Conservation (phyloP, 1,140 invertebrate genomes). For the Polypedilum pembai region DNA sequence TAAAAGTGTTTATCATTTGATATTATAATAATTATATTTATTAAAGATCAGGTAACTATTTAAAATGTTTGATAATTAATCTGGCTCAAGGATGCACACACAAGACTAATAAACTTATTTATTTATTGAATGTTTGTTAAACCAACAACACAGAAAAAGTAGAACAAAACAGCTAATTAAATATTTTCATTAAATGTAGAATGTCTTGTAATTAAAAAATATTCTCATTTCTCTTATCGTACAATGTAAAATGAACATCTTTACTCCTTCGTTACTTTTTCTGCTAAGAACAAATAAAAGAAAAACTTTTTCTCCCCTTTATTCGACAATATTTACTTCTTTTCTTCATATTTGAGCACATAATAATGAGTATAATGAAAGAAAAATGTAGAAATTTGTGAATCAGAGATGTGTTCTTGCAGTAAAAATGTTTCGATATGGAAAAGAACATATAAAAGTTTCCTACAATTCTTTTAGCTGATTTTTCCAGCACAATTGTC, state of each 20-base stretch:
- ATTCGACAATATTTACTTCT: neutral
- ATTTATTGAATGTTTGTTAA: neutral
- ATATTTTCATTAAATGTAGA: neutral
- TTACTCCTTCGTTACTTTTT: neutral
- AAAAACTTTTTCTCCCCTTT: neutral
- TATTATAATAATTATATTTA: no score
- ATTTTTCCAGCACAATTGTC: no score
- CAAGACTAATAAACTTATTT: neutral
- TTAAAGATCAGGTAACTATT: no score
- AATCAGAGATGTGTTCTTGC: no score
- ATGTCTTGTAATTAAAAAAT: slow-evolving; percentile 12
- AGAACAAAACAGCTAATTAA: neutral
- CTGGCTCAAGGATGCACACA: no score
- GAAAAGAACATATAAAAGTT: no score
- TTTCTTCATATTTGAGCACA: neutral
- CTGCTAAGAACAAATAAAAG: neutral
- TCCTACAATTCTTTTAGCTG: no score
- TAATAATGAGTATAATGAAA: no score
- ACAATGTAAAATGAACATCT: neutral
- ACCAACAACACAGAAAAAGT: neutral
- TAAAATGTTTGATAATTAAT: no score
- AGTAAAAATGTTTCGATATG: no score
- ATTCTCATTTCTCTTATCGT: neutral
- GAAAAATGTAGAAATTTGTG: no score
- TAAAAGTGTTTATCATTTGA: no score